phyloP scores from a whole-genome alignment of 2,113 vertebrate genomes.

The Chaetodon auriga region DNA sequence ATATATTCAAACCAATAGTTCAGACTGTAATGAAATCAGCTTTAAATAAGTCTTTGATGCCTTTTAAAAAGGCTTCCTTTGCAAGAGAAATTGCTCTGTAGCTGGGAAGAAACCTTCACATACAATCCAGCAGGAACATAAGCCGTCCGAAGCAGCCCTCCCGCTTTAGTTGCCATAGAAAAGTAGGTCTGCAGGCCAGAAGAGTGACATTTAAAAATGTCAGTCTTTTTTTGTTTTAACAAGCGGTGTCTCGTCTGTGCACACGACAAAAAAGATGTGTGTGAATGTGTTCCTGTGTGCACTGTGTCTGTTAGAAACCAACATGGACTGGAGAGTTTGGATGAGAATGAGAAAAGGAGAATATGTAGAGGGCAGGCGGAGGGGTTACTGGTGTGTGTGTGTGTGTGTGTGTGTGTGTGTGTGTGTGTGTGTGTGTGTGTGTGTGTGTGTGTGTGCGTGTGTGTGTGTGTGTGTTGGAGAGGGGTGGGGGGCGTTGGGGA shows the following conservation, averaged over 20 bases:
- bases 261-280: neutral
- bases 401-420: conserved; percentile 1
- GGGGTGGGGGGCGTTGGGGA: conserved; percentile 20
- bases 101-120: conserved; percentile 13
- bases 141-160: neutral
- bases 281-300: conserved; percentile 6
- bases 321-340: neutral
- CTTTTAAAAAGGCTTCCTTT: conserved; percentile 49
- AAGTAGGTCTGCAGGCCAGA: conserved; percentile 53
- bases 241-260: neutral
- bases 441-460: conserved; percentile 5
- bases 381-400: conserved; percentile 15
- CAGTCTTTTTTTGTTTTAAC: conserved; percentile 42
- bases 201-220: conserved; percentile 65
- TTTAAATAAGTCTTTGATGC: conserved; percentile 57
- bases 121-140: conserved; percentile 15
- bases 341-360: conserved; percentile 31
- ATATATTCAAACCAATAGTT: conserved; percentile 69
- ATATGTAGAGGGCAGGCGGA: conserved; percentile 15
- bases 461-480: neutral
- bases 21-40: conserved; percentile 65
- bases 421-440: conserved; percentile 1
- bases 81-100: conserved; percentile 34
- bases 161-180: neutral
- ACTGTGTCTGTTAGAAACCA: neutral